phyloP scores from a whole-genome alignment of 2,888 invertebrate genomes.

The Dendrolimus houi region DNA sequence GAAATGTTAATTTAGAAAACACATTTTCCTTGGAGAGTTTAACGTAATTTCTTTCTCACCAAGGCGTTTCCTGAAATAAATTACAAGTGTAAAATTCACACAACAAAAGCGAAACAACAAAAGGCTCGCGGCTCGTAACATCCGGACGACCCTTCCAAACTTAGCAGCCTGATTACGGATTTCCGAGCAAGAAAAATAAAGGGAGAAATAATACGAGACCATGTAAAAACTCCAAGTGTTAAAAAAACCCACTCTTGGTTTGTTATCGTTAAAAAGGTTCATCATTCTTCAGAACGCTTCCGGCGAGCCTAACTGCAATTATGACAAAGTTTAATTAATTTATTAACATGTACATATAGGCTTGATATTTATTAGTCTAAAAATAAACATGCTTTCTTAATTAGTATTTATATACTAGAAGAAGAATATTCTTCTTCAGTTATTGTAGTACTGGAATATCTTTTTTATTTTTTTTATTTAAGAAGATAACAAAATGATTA shows the following conservation, averaged over 20 bases:
- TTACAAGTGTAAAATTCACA: constrained; percentile 77
- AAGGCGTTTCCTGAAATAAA: constrained; percentile 75
- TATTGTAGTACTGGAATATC: too few species aligned
- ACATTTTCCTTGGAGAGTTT: constrained; percentile 71
- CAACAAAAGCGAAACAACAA: constrained; percentile 74
- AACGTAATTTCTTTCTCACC: constrained; percentile 72
- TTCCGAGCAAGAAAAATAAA: constrained; percentile 69
- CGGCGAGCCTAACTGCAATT: background rate
- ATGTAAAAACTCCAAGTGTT: constrained; percentile 27
- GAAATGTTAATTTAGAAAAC: constrained; percentile 69
- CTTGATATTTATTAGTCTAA: too few species aligned
- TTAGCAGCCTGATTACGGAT: constrained; percentile 75
- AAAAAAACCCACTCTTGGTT: constrained; percentile 34
- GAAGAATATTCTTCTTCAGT: too few species aligned
- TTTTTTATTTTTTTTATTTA: too few species aligned
- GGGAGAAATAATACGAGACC: constrained; percentile 52
- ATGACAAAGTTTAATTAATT: constrained; percentile 11
- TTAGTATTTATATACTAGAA: too few species aligned
- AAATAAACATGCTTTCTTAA: too few species aligned
- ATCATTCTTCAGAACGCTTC: constrained; percentile 9
- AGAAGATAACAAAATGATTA: too few species aligned
- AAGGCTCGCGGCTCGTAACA: constrained; percentile 73
- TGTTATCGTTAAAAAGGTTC: constrained; percentile 24
- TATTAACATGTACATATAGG: constrained; percentile 1
- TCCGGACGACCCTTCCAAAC: constrained; percentile 75